Conservation (phyloP, 2,888 invertebrate genomes). For the Stenodema calcarata region DNA sequence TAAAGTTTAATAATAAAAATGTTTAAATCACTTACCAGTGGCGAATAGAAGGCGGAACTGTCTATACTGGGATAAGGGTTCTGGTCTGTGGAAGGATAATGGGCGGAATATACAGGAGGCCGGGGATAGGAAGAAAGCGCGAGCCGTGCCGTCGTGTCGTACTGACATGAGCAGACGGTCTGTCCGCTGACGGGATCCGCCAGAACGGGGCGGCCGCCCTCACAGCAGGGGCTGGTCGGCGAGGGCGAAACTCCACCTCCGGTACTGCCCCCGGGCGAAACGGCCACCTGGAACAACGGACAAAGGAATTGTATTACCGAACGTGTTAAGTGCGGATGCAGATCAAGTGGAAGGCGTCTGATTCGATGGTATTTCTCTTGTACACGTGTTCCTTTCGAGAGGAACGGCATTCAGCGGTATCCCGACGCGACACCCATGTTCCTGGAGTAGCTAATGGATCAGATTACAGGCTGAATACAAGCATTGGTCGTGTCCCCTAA, state of each 20-base stretch:
- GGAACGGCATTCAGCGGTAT: neutral
- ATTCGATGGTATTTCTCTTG: neutral
- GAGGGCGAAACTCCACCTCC: conserved; percentile 58
- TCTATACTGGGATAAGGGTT: conserved; percentile 93
- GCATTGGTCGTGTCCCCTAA: neutral
- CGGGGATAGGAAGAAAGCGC: conserved; percentile 84
- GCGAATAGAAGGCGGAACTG: conserved; percentile 93
- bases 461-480: neutral
- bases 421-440: neutral
- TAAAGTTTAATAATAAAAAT: neutral
- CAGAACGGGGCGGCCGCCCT: conserved; percentile 88
- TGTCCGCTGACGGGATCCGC: conserved; percentile 92
- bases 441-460: neutral
- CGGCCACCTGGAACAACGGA: conserved; percentile 65
- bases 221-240: conserved; percentile 76
- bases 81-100: conserved; percentile 89
- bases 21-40: conserved; percentile 82
- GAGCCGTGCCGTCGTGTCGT: conserved; percentile 84
- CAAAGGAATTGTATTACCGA: conserved; percentile 1
- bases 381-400: neutral
- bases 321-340: neutral
- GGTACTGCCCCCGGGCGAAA: conserved; percentile 63
- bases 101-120: conserved; percentile 82
- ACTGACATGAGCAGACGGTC: conserved; percentile 93
- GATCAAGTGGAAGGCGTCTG: neutral